Percentiles rank a stretch among this genome's conserved stretches.
These are phyloP conservation scores for Darevskia nairensis DNA, from an alignment of 2,797 vertebrate genomes.

Conservation along the genomic window DNA sequence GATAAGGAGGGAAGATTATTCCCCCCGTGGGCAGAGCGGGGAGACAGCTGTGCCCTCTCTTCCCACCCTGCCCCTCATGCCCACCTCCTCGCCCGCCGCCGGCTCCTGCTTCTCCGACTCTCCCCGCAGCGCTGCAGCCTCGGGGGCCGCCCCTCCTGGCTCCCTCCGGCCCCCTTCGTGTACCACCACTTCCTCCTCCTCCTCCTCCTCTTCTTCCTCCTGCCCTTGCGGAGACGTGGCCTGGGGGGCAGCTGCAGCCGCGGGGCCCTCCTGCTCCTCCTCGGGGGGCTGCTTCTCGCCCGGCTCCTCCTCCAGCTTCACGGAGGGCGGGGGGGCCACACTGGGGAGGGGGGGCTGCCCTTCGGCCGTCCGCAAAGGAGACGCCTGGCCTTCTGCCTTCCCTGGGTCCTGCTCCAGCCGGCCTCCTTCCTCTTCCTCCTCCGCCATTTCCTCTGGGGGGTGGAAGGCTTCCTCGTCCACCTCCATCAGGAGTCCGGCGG, in stretches of 20 bases:
- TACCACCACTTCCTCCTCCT: background rate
- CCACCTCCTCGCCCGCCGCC: accelerated
- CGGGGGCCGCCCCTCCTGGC: accelerated
- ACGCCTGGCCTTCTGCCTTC: background rate
- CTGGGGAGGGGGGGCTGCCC: background rate
- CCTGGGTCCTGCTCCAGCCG: background rate
- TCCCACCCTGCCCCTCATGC: slow-evolving; percentile 1
- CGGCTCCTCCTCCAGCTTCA: slow-evolving; percentile 22
- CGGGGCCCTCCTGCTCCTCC: background rate
- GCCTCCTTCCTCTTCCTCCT: slow-evolving; percentile 30
- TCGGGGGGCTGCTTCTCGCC: too few species aligned
- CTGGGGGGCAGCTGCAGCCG: accelerated
- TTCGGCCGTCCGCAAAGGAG: background rate
- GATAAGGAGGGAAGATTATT: too few species aligned
- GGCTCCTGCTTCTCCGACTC: background rate
- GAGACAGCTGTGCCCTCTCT: background rate
- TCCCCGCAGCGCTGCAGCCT: background rate
- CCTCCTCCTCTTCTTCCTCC: background rate
- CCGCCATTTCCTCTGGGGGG: slow-evolving; percentile 57
- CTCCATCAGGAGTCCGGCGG: slow-evolving; percentile 49
- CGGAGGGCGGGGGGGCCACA: background rate
- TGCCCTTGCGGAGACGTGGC: background rate
- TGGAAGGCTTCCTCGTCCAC: slow-evolving; percentile 67
- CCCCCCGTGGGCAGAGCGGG: too few species aligned
- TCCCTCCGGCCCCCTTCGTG: background rate